These are phyloP conservation scores for Galaxias olidus DNA, from an alignment of 2,797 vertebrate genomes.

Conservation along the genomic window DNA sequence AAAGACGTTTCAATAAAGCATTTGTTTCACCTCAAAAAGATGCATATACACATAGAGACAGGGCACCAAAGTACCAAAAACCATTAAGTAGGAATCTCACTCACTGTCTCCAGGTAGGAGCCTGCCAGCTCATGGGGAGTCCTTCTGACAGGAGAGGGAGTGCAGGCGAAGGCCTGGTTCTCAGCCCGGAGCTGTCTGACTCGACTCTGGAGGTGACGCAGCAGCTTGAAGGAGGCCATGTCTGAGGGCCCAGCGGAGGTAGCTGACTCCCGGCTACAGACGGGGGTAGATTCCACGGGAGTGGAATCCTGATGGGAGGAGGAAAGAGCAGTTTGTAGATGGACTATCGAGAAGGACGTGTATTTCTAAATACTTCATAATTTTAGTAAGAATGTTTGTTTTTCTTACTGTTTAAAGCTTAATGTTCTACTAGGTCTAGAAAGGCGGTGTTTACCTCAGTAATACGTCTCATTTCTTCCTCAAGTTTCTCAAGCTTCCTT, in stretches of 20 bases:
- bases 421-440: background rate
- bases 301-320: constrained; percentile 48
- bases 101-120: constrained; percentile 45
- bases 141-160: constrained; percentile 15
- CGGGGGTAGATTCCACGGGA: constrained; percentile 28
- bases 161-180: constrained; percentile 39
- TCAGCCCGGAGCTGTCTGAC: constrained; percentile 76
- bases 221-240: constrained; percentile 64
- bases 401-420: background rate
- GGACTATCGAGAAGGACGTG: background rate
- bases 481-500: constrained; percentile 44
- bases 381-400: no score
- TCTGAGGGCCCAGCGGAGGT: constrained; percentile 40
- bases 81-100: constrained; percentile 16
- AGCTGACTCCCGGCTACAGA: constrained; percentile 26
- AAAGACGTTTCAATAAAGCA: no score
- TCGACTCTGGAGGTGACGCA: constrained; percentile 70
- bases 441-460: constrained; percentile 55
- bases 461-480: constrained; percentile 39
- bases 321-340: background rate
- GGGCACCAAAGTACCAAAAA: no score
- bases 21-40: no score
- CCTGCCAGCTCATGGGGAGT: constrained; percentile 35
- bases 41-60: no score
- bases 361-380: background rate